A percentile compares a stretch with the other conserved stretches of the same genome.
These are phyloP conservation scores for Aplysina aerophoba DNA, from an alignment of 37 sponge, comb jelly and placozoan genomes.

Conservation along the genomic window DNA sequence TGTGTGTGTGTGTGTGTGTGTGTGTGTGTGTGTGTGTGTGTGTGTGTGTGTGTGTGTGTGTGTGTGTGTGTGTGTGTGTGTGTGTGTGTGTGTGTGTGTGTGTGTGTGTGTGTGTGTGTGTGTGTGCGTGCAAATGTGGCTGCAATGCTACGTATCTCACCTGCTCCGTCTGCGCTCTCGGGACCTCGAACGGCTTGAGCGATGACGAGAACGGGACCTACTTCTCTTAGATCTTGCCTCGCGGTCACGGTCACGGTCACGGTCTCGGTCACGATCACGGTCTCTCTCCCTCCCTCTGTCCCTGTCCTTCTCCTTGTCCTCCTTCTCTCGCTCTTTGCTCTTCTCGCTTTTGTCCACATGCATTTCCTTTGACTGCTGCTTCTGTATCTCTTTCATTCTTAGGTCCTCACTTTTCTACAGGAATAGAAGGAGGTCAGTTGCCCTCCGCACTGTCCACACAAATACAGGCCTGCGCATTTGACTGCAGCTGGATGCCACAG, in stretches of 20 bases:
- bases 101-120: too few relatives aligned
- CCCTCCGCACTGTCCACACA: background rate
- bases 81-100: too few relatives aligned
- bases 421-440: background rate
- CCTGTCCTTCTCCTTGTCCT: background rate
- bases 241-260: constrained; percentile 5
- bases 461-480: too few relatives aligned
- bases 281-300: background rate
- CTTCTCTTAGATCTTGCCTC: constrained; percentile 8
- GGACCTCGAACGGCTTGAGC: constrained; percentile 33
- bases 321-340: background rate
- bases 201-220: background rate
- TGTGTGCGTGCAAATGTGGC: background rate
- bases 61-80: too few relatives aligned
- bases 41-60: too few relatives aligned
- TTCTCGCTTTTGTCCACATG: background rate
- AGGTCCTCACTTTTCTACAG: constrained; percentile 8
- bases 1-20: too few relatives aligned
- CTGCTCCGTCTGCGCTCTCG: constrained; percentile 12
- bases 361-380: background rate
- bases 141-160: background rate
- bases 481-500: too few relatives aligned
- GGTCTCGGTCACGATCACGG: background rate
- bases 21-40: too few relatives aligned
- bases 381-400: background rate